phyloP scores from a whole-genome alignment of 2,113 vertebrate species.

The Heloderma charlesbogerti region DNA sequence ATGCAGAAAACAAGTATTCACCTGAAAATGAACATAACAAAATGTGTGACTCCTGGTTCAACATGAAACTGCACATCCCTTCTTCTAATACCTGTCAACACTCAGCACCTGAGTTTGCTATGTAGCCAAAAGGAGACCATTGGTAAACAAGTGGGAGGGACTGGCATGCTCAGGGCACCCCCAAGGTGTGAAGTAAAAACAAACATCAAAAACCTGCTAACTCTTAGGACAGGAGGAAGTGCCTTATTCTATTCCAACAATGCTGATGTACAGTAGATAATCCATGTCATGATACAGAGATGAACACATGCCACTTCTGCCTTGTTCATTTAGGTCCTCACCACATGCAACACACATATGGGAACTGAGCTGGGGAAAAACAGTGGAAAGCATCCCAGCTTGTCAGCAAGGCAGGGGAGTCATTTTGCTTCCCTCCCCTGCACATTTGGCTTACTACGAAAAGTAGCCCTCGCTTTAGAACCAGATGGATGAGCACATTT shows the following conservation, averaged over 20 bases:
- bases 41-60: not conserved
- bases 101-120: too few species aligned
- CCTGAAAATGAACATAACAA: not conserved
- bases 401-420: not conserved
- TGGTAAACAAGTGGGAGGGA: not conserved
- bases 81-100: not conserved
- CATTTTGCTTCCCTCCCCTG: not conserved
- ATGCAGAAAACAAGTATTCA: not conserved
- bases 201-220: not conserved
- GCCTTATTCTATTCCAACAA: not conserved
- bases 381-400: not conserved
- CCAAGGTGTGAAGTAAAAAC: not conserved
- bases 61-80: not conserved
- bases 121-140: not conserved
- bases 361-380: not conserved
- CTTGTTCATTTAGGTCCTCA: not conserved
- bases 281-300: not conserved
- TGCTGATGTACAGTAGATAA: not conserved
- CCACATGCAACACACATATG: not conserved
- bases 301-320: not conserved
- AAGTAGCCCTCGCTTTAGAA: not conserved
- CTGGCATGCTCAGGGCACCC: not conserved
- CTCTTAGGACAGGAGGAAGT: not conserved
- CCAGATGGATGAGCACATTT: not conserved
- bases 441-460: not conserved